Evolutionary conservation across 2,888 invertebrate genomes (phyloP), one percentile per base, ranked within the genome.

Genomic region (Pammene aurita): DNA sequence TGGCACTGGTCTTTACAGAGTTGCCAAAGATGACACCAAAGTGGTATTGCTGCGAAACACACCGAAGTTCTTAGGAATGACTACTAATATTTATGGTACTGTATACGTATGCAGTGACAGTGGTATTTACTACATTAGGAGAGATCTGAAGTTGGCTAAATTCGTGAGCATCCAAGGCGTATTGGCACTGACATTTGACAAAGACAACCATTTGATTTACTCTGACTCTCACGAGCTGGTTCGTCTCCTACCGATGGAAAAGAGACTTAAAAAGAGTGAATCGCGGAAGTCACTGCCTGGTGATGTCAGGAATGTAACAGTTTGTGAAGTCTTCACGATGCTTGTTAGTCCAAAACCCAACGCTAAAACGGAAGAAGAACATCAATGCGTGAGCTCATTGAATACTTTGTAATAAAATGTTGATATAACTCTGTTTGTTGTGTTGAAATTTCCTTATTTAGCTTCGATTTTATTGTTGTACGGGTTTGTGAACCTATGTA

Each of bases 41-140:
- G 5, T 52, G 74, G 5, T 75, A 79, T 0, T 88, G 2, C 48
- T 90, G 0, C 78, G 77, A 66, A 83, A 84, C 63, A 75, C 74
- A 50, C 83, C 86, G 0, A 83, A 80, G 60, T 90, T 89, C 72
- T 46, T 86, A 0, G 85, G 87, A 0, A 85, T 90, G 74, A 81
- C 88, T 0, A 75, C 80, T 0, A 89, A 91, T 72, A 86, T 84
- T 34, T 75, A 81, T 13, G 89, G 86, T 0, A 72, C 78, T 2
- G 83, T 90, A 0, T 80, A 88, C 66, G 77, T 88, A 0, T 88
- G 88, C 64, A 85, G 84, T 73, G 90, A 91, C 72, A 87, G 88
- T 18, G 90, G 88, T 0, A 86, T 91, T 57, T 90, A 81, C 54
- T 78, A 86, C 0, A 75, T 90, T 2, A 84, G 80, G 44, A 85